Conservation (phyloP, 2,797 vertebrate genomes). For the Gadopsis bispinosus region DNA sequence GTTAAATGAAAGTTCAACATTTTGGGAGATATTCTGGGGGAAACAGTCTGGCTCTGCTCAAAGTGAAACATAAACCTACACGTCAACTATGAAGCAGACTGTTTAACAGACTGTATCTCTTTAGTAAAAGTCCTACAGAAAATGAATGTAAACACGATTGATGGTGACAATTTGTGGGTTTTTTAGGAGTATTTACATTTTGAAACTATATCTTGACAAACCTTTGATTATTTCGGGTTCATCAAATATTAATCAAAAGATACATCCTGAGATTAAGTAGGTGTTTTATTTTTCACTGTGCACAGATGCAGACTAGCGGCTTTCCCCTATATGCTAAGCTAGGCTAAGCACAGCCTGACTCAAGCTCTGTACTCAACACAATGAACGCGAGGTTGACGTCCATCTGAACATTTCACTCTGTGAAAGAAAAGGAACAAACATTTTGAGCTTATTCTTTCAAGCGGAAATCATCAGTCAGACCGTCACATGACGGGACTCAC, state of each 20-base stretch:
- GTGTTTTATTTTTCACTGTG: background rate
- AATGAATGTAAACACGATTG: background rate
- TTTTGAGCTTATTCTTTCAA: background rate
- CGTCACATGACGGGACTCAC: background rate
- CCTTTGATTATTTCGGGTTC: background rate
- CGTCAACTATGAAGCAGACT: background rate
- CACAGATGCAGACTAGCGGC: background rate
- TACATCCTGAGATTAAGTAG: background rate
- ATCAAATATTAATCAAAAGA: background rate
- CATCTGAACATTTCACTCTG: background rate
- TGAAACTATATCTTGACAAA: too few species aligned
- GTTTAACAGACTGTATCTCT: background rate
- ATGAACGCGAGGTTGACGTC: background rate
- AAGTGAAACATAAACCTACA: background rate
- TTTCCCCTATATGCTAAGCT: background rate
- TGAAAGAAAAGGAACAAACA: background rate
- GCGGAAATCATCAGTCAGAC: background rate
- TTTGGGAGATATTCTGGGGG: background rate
- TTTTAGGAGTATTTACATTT: background rate
- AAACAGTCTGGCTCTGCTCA: background rate
- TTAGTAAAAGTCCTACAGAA: background rate
- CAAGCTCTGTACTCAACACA: background rate
- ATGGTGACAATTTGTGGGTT: background rate
- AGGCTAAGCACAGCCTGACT: constrained; percentile 4
- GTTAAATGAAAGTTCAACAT: background rate